Evolutionary conservation across 92 coral and sea anemone genomes (phyloP).

Genomic region (Nematostella vectensis): DNA sequence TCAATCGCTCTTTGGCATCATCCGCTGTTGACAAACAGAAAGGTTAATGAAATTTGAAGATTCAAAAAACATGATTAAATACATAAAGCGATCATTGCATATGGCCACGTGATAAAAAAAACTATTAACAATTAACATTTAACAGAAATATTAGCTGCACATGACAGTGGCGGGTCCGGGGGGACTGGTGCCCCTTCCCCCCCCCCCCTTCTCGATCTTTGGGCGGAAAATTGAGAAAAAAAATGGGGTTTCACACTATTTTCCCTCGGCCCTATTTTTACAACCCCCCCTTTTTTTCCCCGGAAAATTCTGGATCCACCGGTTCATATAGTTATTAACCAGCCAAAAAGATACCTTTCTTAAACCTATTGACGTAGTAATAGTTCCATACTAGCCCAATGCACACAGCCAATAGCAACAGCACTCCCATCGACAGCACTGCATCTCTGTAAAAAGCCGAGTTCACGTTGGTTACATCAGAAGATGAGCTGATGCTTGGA

Average conservation of each 20-base stretch:
- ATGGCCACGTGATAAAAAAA: too few species aligned
- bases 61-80: not conserved
- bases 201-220: too few species aligned
- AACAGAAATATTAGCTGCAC: too few species aligned
- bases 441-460: not conserved
- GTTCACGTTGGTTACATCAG: not conserved
- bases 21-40: not conserved
- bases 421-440: not conserved
- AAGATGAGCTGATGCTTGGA: not conserved
- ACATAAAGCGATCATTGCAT: too few species aligned
- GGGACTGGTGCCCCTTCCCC: too few species aligned
- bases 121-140: not conserved
- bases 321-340: too few species aligned
- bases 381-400: not conserved
- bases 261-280: too few species aligned
- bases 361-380: not conserved
- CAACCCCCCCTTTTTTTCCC: too few species aligned
- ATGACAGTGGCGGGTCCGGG: too few species aligned
- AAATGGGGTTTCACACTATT: too few species aligned
- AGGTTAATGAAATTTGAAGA: not conserved
- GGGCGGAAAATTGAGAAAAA: too few species aligned
- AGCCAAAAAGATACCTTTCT: conserved; percentile 1
- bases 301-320: too few species aligned
- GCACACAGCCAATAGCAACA: not conserved
- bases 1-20: not conserved